Conservation (phyloP, 2,888 invertebrate species). For the Merodon equestris region DNA sequence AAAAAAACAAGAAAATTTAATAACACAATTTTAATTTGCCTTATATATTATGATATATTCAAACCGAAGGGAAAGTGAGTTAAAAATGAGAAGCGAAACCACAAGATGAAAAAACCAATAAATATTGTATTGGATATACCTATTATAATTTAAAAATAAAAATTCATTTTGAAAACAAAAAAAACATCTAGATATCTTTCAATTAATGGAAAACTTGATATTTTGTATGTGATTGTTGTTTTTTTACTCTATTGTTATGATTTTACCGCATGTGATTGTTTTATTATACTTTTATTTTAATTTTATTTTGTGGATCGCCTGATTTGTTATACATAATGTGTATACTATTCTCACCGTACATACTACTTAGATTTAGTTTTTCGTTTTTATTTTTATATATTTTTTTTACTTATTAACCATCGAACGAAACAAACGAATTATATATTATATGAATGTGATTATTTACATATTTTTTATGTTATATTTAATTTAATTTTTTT, state of each 20-base stretch:
- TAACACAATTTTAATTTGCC: slow-evolving; percentile 69
- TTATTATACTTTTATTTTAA: background rate
- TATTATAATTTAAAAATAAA: slow-evolving; percentile 63
- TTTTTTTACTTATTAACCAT: slow-evolving; percentile 36
- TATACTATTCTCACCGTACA: background rate
- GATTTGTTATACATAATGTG: slow-evolving; percentile 1
- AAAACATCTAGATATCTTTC: slow-evolving; percentile 10
- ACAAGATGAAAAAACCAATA: slow-evolving; percentile 40
- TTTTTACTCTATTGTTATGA: slow-evolving; percentile 9
- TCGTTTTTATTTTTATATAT: slow-evolving; percentile 58
- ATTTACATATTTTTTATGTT: slow-evolving; percentile 32
- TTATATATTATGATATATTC: slow-evolving; percentile 69
- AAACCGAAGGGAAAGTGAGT: slow-evolving; percentile 39
- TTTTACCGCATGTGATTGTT: slow-evolving; percentile 36
- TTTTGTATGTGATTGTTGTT: slow-evolving; percentile 39
- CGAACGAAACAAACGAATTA: slow-evolving; percentile 27
- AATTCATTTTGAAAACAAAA: slow-evolving; percentile 63
- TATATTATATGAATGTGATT: slow-evolving; percentile 54
- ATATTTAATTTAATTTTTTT: slow-evolving; percentile 32
- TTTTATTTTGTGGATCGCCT: slow-evolving; percentile 23
- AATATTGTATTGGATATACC: slow-evolving; percentile 67
- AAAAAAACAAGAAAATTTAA: slow-evolving; percentile 68
- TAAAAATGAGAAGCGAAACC: too few species aligned
- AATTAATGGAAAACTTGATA: slow-evolving; percentile 11
- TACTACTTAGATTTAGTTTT: slow-evolving; percentile 22